Conservation (phyloP, 2,888 invertebrate genomes). For the Lycaena phlaeas region DNA sequence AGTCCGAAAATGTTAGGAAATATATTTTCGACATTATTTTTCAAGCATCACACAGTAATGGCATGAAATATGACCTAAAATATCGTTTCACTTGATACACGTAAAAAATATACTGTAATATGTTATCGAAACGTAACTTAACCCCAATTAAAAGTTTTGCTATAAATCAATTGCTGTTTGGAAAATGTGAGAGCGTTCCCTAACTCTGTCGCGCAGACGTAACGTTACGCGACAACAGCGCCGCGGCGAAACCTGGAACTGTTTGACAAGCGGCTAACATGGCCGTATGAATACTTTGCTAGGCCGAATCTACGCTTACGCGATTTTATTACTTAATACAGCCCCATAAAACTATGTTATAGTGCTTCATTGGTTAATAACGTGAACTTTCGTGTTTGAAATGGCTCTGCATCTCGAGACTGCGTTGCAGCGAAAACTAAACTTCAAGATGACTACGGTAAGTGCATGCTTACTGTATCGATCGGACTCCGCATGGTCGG, state of each 20-base stretch:
- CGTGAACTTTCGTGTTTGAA: conserved; percentile 32
- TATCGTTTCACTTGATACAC: no score
- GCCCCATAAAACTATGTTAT: conserved; percentile 50
- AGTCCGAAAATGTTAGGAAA: no score
- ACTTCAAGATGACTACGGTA: conserved; percentile 71
- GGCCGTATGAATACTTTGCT: conserved; percentile 68
- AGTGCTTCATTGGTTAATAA: conserved; percentile 42
- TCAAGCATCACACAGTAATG: no score
- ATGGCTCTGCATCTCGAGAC: conserved; percentile 69
- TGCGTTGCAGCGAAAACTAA: conserved; percentile 66
- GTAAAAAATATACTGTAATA: conserved; percentile 26
- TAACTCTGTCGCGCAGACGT: conserved; percentile 54
- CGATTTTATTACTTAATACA: conserved; percentile 50
- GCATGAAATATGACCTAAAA: no score
- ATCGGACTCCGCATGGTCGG: conserved; percentile 55
- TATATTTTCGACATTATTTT: no score
- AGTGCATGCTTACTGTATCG: conserved; percentile 62
- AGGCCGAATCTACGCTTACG: conserved; percentile 49
- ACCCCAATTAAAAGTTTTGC: conserved; percentile 61
- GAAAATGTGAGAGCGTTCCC: conserved; percentile 33
- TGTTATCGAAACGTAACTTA: conserved; percentile 46
- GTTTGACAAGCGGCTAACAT: conserved; percentile 65
- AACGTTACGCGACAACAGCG: conserved; percentile 48
- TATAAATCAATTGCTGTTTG: conserved; percentile 54
- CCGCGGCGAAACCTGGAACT: conserved; percentile 42